A percentile compares a stretch with the other conserved stretches of the same genome.
Conservation (phyloP, 2,113 vertebrate species). For the Tragulus kanchil region DNA sequence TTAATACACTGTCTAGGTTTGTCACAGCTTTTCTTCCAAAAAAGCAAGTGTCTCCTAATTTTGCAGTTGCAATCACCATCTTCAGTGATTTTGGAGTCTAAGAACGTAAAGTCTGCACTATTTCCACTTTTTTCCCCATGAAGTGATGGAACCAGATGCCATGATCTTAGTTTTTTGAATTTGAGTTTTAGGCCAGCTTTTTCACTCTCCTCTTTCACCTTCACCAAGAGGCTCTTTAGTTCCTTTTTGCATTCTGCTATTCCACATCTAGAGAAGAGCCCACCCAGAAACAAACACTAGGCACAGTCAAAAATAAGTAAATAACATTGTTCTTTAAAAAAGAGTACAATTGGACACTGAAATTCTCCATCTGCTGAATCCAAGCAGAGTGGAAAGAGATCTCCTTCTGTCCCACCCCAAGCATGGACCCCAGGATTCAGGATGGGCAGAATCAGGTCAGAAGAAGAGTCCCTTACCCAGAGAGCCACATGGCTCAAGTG, state of each 20-base stretch:
- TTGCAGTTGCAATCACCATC: background rate
- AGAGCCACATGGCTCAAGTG: fast-evolving
- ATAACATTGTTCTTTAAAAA: too few relatives aligned
- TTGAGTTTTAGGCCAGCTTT: background rate
- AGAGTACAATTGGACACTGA: background rate
- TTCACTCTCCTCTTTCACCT: background rate
- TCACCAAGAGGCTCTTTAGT: background rate
- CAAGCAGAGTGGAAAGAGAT: background rate
- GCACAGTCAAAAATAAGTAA: too few relatives aligned
- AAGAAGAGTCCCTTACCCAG: background rate
- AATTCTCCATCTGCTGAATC: background rate
- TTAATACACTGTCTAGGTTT: background rate
- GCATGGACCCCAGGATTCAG: background rate
- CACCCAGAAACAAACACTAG: too few relatives aligned
- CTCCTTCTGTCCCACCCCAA: fast-evolving
- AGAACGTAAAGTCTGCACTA: background rate
- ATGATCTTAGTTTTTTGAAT: background rate
- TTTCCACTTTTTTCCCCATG: background rate
- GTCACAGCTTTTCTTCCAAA: background rate
- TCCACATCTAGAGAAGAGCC: too few relatives aligned
- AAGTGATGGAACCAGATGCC: background rate
- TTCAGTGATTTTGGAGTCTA: background rate
- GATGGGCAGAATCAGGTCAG: background rate
- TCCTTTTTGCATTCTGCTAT: background rate
- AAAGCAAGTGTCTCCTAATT: background rate